Percentiles rank a stretch among this genome's conserved stretches.
phyloP scores from a whole-genome alignment of 2,797 vertebrate species.

The Numenius phaeopus region DNA sequence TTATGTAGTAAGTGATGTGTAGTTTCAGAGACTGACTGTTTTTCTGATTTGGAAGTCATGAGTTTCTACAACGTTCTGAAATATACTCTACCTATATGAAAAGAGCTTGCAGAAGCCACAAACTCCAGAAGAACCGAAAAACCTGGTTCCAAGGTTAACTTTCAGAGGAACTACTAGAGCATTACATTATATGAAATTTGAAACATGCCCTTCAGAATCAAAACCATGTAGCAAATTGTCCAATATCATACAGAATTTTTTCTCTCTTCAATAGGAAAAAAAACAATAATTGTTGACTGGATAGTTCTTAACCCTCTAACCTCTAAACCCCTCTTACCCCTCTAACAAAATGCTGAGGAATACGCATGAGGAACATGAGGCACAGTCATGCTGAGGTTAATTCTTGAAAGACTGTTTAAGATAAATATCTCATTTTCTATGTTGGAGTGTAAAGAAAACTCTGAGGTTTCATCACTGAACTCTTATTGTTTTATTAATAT shows the following conservation, averaged over 20 bases:
- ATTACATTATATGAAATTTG: neutral
- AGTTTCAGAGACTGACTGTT: neutral
- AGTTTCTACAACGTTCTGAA: neutral
- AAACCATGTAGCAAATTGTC: neutral
- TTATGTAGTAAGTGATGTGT: too few species aligned
- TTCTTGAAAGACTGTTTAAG: neutral
- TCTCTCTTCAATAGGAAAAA: neutral
- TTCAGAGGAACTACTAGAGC: neutral
- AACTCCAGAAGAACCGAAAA: neutral
- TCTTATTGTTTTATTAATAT: neutral
- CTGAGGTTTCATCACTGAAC: neutral
- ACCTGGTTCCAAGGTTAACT: fast-evolving
- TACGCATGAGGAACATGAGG: too few species aligned
- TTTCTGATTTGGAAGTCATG: neutral
- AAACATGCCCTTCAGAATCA: neutral
- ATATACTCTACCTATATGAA: neutral
- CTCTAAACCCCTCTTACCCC: neutral
- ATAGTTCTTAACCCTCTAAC: neutral
- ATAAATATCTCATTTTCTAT: neutral
- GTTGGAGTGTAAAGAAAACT: neutral
- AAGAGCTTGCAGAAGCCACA: neutral
- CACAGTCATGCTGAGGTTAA: neutral
- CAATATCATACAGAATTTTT: neutral
- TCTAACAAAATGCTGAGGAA: neutral
- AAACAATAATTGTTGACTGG: neutral